Evolutionary conservation across 1,140 invertebrate species (phyloP).

Genomic region (Macrobrachium rosenbergii): DNA sequence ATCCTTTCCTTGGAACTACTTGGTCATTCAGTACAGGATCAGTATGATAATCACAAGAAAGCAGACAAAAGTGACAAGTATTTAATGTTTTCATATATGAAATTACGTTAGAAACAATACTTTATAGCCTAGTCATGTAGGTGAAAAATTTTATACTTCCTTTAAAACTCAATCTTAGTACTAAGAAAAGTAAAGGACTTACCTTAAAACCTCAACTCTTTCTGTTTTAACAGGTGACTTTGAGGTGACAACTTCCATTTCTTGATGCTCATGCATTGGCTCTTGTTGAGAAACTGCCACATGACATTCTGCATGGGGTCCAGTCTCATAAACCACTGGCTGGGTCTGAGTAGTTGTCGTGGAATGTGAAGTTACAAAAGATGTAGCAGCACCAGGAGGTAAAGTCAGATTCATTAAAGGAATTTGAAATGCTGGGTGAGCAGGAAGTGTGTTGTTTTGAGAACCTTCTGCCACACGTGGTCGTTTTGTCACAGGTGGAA

Average conservation of each 20-base stretch:
- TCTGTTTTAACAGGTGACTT: slow-evolving; percentile 43
- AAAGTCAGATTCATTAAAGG: slow-evolving; percentile 47
- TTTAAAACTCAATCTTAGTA: background rate
- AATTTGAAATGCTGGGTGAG: slow-evolving; percentile 51
- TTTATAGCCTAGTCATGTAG: too few species aligned
- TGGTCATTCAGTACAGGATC: background rate
- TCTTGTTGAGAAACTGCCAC: slow-evolving; percentile 32
- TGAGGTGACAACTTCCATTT: background rate
- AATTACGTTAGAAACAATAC: too few species aligned
- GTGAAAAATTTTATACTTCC: background rate
- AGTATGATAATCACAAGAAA: background rate
- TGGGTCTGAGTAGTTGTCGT: slow-evolving; percentile 36
- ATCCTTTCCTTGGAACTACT: too few species aligned
- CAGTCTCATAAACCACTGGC: slow-evolving; percentile 16
- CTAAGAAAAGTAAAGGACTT: background rate
- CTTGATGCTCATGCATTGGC: slow-evolving; percentile 31
- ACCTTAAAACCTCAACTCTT: slow-evolving; percentile 43
- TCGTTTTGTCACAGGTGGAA: slow-evolving; percentile 37
- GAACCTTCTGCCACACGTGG: slow-evolving; percentile 7
- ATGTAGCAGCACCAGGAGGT: slow-evolving; percentile 28
- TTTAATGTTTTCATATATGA: too few species aligned
- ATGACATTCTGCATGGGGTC: slow-evolving; percentile 25
- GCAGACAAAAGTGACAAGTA: too few species aligned
- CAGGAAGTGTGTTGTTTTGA: slow-evolving; percentile 21
- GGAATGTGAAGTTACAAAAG: slow-evolving; percentile 33